Evolutionary conservation across 1,140 invertebrate genomes (phyloP).

Genomic region (Dendroctonus ponderosae): DNA sequence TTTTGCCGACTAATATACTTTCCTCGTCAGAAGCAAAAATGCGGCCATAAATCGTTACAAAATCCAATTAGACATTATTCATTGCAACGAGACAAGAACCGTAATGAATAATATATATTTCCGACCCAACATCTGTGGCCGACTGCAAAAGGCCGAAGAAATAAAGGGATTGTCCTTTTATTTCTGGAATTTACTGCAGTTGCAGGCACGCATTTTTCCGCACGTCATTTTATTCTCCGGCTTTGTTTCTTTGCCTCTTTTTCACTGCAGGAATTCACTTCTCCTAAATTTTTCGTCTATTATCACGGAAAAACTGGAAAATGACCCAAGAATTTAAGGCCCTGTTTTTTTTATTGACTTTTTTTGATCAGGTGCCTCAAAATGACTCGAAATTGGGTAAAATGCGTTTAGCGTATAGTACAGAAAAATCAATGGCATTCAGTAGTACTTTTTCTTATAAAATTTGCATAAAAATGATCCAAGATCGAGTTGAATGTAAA

Average conservation of each 20-base stretch:
- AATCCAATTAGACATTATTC: constrained; percentile 39
- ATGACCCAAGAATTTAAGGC: no score
- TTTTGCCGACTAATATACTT: constrained; percentile 33
- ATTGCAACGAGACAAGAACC: constrained; percentile 35
- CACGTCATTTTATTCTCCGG: constrained; percentile 14
- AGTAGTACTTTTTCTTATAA: no score
- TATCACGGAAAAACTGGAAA: no score
- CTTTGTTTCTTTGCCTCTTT: background rate
- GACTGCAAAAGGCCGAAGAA: constrained; percentile 43
- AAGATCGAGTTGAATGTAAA: no score
- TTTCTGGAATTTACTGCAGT: constrained; percentile 40
- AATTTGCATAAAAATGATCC: no score
- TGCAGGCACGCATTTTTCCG: constrained; percentile 22
- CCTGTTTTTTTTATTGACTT: no score
- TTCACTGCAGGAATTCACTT: background rate
- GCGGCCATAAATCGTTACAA: constrained; percentile 36
- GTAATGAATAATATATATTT: constrained; percentile 45
- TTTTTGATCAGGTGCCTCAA: no score
- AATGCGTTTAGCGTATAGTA: no score
- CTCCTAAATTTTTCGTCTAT: no score
- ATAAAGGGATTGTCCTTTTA: constrained; percentile 43
- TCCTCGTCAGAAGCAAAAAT: constrained; percentile 36
- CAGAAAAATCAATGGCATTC: no score
- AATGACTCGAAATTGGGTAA: no score
- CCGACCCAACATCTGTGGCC: constrained; percentile 41